These are phyloP conservation scores for Morone saxatilis DNA, from an alignment of 2,113 vertebrate genomes.

Conservation along the genomic window DNA sequence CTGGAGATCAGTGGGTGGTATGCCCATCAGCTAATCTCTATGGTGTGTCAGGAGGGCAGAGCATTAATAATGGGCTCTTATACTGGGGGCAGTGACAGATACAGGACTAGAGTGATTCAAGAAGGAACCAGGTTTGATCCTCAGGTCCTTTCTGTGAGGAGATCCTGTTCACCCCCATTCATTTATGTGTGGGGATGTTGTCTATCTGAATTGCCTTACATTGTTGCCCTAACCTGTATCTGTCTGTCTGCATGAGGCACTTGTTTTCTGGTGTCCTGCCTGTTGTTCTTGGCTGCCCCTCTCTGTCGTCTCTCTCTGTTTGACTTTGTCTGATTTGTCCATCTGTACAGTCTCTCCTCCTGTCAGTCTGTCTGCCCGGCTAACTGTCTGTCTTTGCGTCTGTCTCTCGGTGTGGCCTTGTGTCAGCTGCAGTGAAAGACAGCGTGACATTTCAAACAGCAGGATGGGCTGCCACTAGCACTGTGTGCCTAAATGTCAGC, in stretches of 20 bases:
- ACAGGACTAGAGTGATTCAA: neutral
- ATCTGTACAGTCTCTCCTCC: slow-evolving; percentile 17
- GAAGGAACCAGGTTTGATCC: neutral
- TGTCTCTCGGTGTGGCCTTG: slow-evolving; percentile 43
- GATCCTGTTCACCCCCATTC: neutral
- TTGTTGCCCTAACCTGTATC: slow-evolving; percentile 29
- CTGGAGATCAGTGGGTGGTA: neutral
- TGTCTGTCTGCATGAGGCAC: slow-evolving; percentile 13
- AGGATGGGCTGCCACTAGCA: slow-evolving; percentile 50
- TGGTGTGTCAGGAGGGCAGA: slow-evolving; percentile 9
- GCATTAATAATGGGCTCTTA: neutral
- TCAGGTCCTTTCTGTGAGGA: neutral
- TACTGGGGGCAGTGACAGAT: neutral
- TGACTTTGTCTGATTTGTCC: slow-evolving; percentile 35
- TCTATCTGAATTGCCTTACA: slow-evolving; percentile 31
- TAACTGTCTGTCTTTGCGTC: slow-evolving; percentile 10
- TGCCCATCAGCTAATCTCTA: neutral
- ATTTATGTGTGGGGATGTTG: slow-evolving; percentile 17
- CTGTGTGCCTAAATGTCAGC: slow-evolving; percentile 74
- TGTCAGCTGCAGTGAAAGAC: slow-evolving; percentile 54
- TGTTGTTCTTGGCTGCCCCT: slow-evolving; percentile 40
- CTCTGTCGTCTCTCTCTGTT: slow-evolving; percentile 19
- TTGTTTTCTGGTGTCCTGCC: slow-evolving; percentile 12
- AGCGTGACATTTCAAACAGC: slow-evolving; percentile 74
- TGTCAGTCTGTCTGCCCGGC: slow-evolving; percentile 9